Evolutionary conservation across 2,113 vertebrate species (phyloP).

Genomic region (Trogon melanurus): DNA sequence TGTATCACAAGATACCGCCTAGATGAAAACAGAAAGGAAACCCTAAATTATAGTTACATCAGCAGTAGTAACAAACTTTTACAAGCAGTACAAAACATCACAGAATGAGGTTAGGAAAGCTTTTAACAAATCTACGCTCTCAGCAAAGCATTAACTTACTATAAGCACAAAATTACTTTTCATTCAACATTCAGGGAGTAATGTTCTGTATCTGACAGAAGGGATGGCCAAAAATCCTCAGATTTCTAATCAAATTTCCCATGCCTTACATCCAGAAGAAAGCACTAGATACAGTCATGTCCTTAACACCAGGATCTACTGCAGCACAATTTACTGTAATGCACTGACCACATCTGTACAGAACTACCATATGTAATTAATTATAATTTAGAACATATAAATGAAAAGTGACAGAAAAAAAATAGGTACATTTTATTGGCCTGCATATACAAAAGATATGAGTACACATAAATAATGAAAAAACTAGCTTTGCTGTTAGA

Average conservation of each 20-base stretch:
- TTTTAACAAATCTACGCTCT: background rate
- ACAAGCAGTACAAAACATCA: background rate
- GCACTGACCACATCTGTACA: background rate
- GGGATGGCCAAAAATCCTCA: background rate
- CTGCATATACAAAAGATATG: background rate
- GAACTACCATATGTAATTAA: background rate
- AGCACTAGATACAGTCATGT: background rate
- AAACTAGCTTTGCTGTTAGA: background rate
- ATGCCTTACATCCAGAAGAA: background rate
- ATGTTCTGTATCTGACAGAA: background rate
- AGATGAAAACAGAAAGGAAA: background rate
- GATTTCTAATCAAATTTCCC: background rate
- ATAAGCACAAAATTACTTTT: background rate
- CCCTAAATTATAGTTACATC: background rate
- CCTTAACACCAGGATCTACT: background rate
- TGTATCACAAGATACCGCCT: background rate
- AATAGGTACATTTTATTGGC: background rate
- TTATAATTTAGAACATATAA: background rate
- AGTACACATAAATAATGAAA: constrained; percentile 32
- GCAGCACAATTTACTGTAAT: background rate
- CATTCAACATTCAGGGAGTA: background rate
- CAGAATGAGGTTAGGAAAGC: background rate
- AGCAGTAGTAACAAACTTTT: background rate
- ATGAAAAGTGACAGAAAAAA: constrained; percentile 18
- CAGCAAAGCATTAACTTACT: background rate